A percentile compares a stretch with the other conserved stretches of the same genome.
Conservation (phyloP, 2,113 vertebrate genomes). For the Dasypus novemcinctus region DNA sequence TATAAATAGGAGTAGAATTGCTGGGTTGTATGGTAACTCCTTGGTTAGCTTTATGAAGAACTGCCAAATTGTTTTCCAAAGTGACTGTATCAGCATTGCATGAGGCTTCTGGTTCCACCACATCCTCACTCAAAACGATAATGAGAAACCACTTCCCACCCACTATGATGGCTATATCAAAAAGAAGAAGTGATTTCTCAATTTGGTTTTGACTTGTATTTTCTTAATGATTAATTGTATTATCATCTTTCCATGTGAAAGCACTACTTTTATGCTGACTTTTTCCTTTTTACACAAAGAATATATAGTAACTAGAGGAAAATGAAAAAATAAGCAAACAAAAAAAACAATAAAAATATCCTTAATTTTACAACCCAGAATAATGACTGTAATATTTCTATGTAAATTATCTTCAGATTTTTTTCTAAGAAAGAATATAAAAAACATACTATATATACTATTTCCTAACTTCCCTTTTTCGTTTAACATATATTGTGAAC, state of each 20-base stretch:
- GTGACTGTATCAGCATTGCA: background rate
- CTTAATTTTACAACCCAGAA: conserved; percentile 4
- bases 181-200: background rate
- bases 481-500: background rate
- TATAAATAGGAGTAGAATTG: background rate
- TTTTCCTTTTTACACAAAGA: background rate
- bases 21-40: background rate
- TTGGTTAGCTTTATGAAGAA: background rate
- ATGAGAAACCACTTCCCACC: too few relatives aligned
- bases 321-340: background rate
- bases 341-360: background rate
- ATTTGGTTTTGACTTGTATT: background rate
- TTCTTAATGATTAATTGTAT: background rate
- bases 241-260: conserved; percentile 8
- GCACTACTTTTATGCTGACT: background rate
- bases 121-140: background rate
- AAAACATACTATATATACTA: background rate
- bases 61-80: too few relatives aligned
- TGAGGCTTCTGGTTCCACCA: background rate
- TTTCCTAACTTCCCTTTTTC: background rate
- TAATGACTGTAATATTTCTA: background rate
- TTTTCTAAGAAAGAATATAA: conserved; percentile 22
- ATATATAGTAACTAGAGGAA: background rate
- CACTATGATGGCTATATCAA: too few relatives aligned
- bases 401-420: background rate